Evolutionary conservation across 2,888 invertebrate species (phyloP), one percentile per base, ranked within the genome.

Genomic region (Malthinus seriepunctatus): DNA sequence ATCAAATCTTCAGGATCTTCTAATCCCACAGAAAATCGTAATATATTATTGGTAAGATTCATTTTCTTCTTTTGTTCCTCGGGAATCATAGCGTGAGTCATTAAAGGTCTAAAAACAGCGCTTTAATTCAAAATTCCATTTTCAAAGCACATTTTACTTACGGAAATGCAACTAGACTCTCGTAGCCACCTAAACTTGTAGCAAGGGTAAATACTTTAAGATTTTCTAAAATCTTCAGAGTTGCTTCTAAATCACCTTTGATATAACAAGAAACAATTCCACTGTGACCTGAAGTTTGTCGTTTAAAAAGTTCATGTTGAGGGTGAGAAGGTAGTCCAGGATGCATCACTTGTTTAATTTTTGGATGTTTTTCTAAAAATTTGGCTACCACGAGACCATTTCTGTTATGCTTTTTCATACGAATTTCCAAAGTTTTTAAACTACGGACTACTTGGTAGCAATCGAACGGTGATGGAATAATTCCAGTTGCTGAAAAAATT

Each of bases 31-130:
- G 95, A 96, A 15, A 98, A 78, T 63, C 97, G 84, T 51, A 98
- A 84, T 15, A 97, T 81, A 34, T 88, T 86, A 73, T 95, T 90
- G 0, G 88, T 88, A 63, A 98, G 95, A 9, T 93, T 93, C 23
- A 95, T 82, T 61, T 81, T 80, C 14, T 76, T 79, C 62, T 94
- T 81, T 63, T 89, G 88, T 42, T 88, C 87, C 50, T 81, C 84
- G 0, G 95, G 91, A 32, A 97, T 89, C 0, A 93, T 93, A 1
- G 95, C 92, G 74, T 98, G 98, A 0, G 97, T 97, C 97, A 98
- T 98, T 31, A 94, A 76, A 14, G 87, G 88, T 60, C 93, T 93
- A 76, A 33, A 81, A 80, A 70, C 54, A n/a, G n/a, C 23, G 23
- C 23, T 2, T 23, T 23, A 23, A 5, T 23, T 2, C 8, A 6